Evolutionary conservation across 2,888 invertebrate species (phyloP).

Genomic region (Trissolcus japonicus): DNA sequence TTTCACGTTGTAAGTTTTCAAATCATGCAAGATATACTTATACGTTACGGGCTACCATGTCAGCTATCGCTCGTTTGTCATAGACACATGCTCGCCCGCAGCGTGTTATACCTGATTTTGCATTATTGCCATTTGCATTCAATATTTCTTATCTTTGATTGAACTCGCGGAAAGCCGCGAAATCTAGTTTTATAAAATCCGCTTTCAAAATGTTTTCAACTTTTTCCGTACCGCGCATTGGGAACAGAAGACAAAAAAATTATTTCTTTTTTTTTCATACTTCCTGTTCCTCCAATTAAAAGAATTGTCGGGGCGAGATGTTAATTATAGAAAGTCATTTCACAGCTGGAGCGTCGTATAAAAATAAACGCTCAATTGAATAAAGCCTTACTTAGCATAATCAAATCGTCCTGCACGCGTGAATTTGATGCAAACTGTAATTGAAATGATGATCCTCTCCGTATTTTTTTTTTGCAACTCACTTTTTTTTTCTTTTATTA

Average conservation of each 20-base stretch:
- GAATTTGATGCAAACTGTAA: slow-evolving; percentile 1
- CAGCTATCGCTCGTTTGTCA: slow-evolving; percentile 39
- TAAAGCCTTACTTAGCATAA: slow-evolving; percentile 1
- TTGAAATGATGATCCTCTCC: background rate
- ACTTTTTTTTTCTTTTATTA: background rate
- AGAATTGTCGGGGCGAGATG: background rate
- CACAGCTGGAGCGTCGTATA: too few species aligned
- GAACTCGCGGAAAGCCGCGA: slow-evolving; percentile 28
- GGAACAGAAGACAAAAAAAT: too few species aligned
- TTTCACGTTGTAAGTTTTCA: slow-evolving; percentile 33
- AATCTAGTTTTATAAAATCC: slow-evolving; percentile 40
- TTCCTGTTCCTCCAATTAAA: too few species aligned
- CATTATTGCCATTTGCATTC: slow-evolving; percentile 49
- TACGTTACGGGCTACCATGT: slow-evolving; percentile 17
- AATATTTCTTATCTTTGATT: slow-evolving; percentile 52
- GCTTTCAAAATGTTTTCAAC: slow-evolving; percentile 41
- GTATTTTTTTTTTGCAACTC: background rate
- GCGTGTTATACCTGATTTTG: slow-evolving; percentile 28
- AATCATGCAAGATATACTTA: slow-evolving; percentile 27
- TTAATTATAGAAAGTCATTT: too few species aligned
- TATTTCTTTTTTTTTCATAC: too few species aligned
- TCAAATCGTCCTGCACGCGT: background rate
- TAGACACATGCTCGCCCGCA: slow-evolving; percentile 25
- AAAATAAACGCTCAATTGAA: background rate
- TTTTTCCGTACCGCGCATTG: too few species aligned